Conservation (phyloP, 2,113 vertebrate genomes). For the Aphyosemion australe region DNA sequence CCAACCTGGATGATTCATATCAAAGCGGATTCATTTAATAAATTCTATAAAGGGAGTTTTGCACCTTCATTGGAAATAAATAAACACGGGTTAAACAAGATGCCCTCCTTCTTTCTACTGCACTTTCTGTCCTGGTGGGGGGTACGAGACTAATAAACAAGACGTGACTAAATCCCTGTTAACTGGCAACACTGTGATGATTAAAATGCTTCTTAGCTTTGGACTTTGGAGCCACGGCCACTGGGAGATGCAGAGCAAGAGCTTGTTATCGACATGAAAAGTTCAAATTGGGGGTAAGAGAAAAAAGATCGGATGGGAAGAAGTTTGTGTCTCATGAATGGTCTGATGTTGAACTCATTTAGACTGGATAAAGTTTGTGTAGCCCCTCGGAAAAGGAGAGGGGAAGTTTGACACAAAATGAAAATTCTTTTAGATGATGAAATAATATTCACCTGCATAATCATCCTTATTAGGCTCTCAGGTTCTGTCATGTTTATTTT, state of each 20-base stretch:
- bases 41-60: constrained; percentile 15
- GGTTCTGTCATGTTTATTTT: neutral
- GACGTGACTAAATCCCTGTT: neutral
- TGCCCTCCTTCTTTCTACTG: neutral
- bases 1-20: neutral
- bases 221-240: neutral
- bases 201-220: neutral
- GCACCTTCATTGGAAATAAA: neutral
- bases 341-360: constrained; percentile 1
- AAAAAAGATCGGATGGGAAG: neutral
- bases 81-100: constrained; percentile 1
- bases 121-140: neutral
- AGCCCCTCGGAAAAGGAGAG: neutral
- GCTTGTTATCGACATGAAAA: constrained; percentile 11
- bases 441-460: neutral
- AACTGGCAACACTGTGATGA: neutral
- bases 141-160: neutral
- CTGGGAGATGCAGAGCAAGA: neutral
- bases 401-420: neutral
- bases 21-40: neutral
- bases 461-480: neutral
- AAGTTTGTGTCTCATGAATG: constrained; percentile 1
- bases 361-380: neutral
- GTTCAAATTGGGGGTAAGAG: neutral
- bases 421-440: neutral